These are phyloP conservation scores for Arctopsyche grandis DNA, from an alignment of 1,140 invertebrate genomes.

Conservation along the genomic window DNA sequence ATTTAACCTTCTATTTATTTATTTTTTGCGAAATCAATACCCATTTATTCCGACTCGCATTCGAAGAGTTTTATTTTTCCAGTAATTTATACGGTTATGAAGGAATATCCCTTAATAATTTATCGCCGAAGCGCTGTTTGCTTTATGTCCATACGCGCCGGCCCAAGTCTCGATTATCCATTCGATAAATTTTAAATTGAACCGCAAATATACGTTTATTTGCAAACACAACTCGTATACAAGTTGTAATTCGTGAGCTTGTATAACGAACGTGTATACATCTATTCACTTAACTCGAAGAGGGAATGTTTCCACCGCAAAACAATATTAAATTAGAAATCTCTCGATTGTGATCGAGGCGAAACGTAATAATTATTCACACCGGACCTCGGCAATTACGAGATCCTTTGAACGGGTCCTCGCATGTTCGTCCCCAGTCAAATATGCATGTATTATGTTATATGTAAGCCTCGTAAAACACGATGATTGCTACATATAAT, in stretches of 20 bases:
- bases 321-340: too few relatives aligned
- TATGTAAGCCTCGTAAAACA: not conserved
- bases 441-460: not conserved
- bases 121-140: not conserved
- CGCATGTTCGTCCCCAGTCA: not conserved
- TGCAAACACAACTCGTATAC: too few relatives aligned
- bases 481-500: not conserved
- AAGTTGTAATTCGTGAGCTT: too few relatives aligned
- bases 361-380: not conserved
- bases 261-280: too few relatives aligned
- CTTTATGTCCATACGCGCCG: not conserved
- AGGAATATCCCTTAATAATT: not conserved
- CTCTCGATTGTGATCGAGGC: too few relatives aligned
- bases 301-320: too few relatives aligned
- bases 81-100: not conserved
- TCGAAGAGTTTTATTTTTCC: not conserved
- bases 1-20: slow-evolving; percentile 7
- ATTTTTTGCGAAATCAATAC: slow-evolving; percentile 30
- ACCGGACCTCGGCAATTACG: not conserved
- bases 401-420: not conserved
- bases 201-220: too few relatives aligned
- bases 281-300: too few relatives aligned
- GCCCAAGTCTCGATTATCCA: not conserved
- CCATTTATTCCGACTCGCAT: slow-evolving; percentile 30
- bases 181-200: not conserved